Evolutionary conservation across 92 coral and sea anemone genomes (phyloP), one percentile per base, ranked within the genome.

Genomic region (Zoanthus solanderi): DNA sequence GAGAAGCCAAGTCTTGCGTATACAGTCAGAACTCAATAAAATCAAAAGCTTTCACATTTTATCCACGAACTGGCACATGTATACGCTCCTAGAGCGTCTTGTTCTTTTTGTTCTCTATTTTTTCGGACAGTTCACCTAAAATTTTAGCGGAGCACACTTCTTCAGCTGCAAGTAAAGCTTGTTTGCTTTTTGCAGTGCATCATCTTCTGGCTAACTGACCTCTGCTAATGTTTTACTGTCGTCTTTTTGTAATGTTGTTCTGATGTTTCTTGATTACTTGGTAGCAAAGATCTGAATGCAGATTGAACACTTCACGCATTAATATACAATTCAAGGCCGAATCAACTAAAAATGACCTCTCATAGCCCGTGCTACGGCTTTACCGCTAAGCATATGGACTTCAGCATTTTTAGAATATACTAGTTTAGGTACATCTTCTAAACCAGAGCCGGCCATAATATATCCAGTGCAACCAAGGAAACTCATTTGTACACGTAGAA

Each of bases 401-500:
- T 89, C 94, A 34, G 92, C 84, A 72, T 85, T 92, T 63, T 78
- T 67, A 31, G 88, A 92, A 75, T 89, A 88, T 8, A 92, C 85
- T 37, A 85, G 32, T 52, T 92, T 88, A 11, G 88, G 86, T 18
- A 84, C 78, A 3, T 88, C 88, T 58, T 84, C 88, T 37, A 92
- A 72, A 8, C 94, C 89, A 44, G 94, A 84, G 29, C 87, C 87
- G 2, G 89, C 89, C 94, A 88, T 91, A 7, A 88, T 15, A 67
- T 84, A 84, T 5, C 92, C 87, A 31, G 78, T 79, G 57, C 88
- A 71, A 5, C 90, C 94, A 18, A 88, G 90, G 61, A 84, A 92
- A 80, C 92, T 92, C 94, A 92, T 92, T 44, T 84, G 78, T 50
- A 72, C 79, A 78, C 88, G 92, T 9, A 92, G 75, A 61, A 90